Conservation (phyloP, 92 coral and sea anemone genomes). For the Ricordea florida region DNA sequence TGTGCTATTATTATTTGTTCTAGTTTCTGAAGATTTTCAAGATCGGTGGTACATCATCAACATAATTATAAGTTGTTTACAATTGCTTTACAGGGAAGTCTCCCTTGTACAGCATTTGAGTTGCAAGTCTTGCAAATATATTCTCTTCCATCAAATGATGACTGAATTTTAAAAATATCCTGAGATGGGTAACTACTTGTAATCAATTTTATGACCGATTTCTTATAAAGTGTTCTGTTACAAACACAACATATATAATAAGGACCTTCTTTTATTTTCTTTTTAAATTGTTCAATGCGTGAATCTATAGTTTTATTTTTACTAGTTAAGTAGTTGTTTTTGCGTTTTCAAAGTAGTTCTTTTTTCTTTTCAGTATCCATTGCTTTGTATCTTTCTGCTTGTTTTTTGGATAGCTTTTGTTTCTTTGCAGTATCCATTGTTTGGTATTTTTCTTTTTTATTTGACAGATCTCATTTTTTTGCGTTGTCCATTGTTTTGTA, state of each 20-base stretch:
- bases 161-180: conserved; percentile 18
- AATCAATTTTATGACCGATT: conserved; percentile 22
- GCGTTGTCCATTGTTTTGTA: too few relatives aligned
- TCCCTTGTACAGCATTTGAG: conserved; percentile 8
- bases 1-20: conserved; percentile 49
- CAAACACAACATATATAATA: too few relatives aligned
- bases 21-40: conserved; percentile 17
- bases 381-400: conserved; percentile 1
- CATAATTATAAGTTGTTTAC: conserved; percentile 31
- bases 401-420: too few relatives aligned
- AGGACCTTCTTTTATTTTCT: too few relatives aligned
- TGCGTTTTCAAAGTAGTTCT: conserved; percentile 22
- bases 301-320: background rate
- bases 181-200: conserved; percentile 12
- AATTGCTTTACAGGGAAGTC: conserved; percentile 30
- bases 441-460: too few relatives aligned
- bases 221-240: too few relatives aligned
- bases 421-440: too few relatives aligned
- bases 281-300: conserved; percentile 10
- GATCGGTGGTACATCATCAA: conserved; percentile 47
- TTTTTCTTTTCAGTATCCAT: background rate
- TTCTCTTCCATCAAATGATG: too few relatives aligned
- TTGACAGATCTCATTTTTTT: too few relatives aligned
- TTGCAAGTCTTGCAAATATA: too few relatives aligned
- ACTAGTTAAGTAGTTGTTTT: too few relatives aligned